These are phyloP conservation scores for Aphidoletes aphidimyza DNA, from an alignment of 2,888 invertebrate genomes.

Conservation along the genomic window DNA sequence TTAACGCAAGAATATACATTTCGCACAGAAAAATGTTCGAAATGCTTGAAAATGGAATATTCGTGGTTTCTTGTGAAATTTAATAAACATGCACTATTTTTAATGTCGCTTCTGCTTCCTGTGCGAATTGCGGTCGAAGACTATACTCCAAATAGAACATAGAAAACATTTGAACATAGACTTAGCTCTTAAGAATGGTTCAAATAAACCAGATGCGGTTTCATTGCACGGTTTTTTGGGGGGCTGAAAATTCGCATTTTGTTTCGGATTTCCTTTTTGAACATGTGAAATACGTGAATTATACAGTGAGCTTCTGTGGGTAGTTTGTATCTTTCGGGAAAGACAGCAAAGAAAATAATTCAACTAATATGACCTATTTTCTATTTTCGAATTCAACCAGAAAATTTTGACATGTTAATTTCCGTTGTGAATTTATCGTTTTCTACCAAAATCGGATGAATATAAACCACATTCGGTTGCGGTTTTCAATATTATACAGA, in stretches of 20 bases:
- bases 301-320: background rate
- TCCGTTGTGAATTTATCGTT: slow-evolving; percentile 10
- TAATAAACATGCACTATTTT: background rate
- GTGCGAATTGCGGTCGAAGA: background rate
- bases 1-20: background rate
- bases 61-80: background rate
- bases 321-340: background rate
- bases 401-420: slow-evolving; percentile 25
- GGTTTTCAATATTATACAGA: background rate
- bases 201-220: background rate
- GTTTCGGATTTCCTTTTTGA: background rate
- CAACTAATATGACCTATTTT: background rate
- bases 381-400: background rate
- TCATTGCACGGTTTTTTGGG: too few relatives aligned
- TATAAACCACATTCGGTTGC: background rate
- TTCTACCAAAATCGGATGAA: background rate
- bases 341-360: background rate
- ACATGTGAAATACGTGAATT: background rate
- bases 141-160: background rate
- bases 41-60: background rate
- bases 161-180: background rate
- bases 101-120: background rate
- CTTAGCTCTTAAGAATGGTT: background rate
- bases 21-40: background rate
- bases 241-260: background rate